Evolutionary conservation across 2,797 vertebrate genomes (phyloP).

Genomic region (Oryzias sinensis): DNA sequence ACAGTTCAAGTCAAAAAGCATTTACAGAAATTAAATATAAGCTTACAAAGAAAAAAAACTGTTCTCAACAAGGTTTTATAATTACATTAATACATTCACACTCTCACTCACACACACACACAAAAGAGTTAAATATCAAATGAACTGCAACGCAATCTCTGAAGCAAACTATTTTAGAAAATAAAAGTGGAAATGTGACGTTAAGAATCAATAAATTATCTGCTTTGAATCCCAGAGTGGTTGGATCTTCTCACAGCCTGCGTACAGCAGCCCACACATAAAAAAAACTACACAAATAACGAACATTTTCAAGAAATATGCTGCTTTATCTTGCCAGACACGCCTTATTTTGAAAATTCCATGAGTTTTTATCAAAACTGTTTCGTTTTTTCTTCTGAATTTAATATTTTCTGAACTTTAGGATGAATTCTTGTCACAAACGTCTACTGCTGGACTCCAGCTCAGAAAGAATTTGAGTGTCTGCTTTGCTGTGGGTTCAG

Average conservation of each 20-base stretch:
- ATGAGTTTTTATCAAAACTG: too few relatives aligned
- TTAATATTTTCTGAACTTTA: too few relatives aligned
- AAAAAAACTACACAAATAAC: not conserved
- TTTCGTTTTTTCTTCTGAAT: too few relatives aligned
- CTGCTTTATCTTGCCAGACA: not conserved
- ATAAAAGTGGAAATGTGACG: constrained; percentile 13
- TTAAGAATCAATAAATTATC: constrained; percentile 35
- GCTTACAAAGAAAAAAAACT: constrained; percentile 47
- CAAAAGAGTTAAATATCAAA: constrained; percentile 48
- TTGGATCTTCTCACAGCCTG: constrained; percentile 9
- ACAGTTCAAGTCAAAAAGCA: constrained; percentile 57
- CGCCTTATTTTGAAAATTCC: too few relatives aligned
- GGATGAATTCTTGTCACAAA: too few relatives aligned
- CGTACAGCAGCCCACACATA: constrained; percentile 2
- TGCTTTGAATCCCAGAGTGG: constrained; percentile 11
- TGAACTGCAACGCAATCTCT: constrained; percentile 58
- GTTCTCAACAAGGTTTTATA: constrained; percentile 63
- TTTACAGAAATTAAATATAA: constrained; percentile 55
- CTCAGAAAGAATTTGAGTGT: too few relatives aligned
- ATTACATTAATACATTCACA: constrained; percentile 70
- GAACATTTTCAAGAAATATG: not conserved
- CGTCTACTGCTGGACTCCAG: too few relatives aligned
- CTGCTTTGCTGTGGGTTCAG: too few relatives aligned
- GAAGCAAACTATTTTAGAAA: constrained; percentile 51
- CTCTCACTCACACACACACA: constrained; percentile 5